Evolutionary conservation across 2,888 invertebrate species (phyloP).

Genomic region (Troilus luridus): DNA sequence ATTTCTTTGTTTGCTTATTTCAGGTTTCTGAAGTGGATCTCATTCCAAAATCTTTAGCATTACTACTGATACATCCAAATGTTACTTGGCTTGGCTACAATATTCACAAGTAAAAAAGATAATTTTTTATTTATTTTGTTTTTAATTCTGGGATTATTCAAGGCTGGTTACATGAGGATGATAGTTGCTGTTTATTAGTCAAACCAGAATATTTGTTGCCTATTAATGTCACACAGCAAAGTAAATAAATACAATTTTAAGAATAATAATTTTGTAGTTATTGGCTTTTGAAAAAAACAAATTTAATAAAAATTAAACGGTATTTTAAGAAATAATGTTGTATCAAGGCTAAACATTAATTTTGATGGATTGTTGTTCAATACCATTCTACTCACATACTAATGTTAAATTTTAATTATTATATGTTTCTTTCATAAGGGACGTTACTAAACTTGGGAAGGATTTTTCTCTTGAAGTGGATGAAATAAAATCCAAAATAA

Average conservation of each 20-base stretch:
- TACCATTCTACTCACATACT: background rate
- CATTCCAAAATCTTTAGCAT: constrained; percentile 55
- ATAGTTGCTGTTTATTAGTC: too few relatives aligned
- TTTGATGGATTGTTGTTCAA: too few relatives aligned
- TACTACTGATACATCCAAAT: constrained; percentile 59
- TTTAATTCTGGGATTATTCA: background rate
- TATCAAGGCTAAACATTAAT: too few relatives aligned
- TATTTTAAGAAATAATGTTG: too few relatives aligned
- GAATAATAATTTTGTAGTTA: too few relatives aligned
- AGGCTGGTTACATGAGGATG: too few relatives aligned
- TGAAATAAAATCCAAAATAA: constrained; percentile 42
- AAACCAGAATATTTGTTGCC: too few relatives aligned
- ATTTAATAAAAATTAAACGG: too few relatives aligned
- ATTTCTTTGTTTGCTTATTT: background rate
- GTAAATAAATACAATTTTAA: too few relatives aligned
- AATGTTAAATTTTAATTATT: background rate
- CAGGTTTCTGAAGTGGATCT: constrained; percentile 51
- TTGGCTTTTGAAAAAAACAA: too few relatives aligned
- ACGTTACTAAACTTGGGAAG: constrained; percentile 58
- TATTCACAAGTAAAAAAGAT: constrained; percentile 58
- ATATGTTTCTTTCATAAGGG: constrained; percentile 46
- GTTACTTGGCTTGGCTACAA: constrained; percentile 59
- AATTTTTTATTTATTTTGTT: background rate
- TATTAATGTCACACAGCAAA: too few relatives aligned
- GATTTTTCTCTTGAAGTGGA: constrained; percentile 60